Evolutionary conservation across 1,140 invertebrate species (phyloP), one percentile per base, ranked within the genome.

Genomic region (Zaprionus gabonicus): DNA sequence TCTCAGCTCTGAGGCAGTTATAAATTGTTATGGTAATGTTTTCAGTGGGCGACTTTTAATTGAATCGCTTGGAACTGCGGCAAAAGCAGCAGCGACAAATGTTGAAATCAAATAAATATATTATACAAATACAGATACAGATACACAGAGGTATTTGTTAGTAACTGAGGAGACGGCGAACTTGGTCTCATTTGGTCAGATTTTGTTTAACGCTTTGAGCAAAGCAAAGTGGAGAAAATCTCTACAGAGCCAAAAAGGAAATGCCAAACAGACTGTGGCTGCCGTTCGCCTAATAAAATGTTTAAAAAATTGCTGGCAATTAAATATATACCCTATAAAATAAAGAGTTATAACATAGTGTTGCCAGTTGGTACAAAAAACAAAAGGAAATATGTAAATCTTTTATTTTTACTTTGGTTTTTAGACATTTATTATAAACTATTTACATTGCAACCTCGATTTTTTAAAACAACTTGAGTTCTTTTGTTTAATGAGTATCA

Each of bases 11-110:
- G 71, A 64, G 85, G 71, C 85, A 84, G 85, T 90, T 87, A 90
- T 87, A 87, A 87, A 87, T 88, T 87, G 84, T 81, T 88, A 87
- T 90, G 84, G 68, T 76, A 82, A 88, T 87, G 66, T 64, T 49
- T 60, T 59, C 71, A 68, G 84, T 87, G 84, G 84, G 84, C 85
- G 84, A 84, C 63, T 84, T 87, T 76, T 84, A 87, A 87, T 87
- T 87, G 84, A 87, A 88, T 88, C 66, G 74, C 57, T 72, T 56
- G 59, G 76, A 71, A 55, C 72, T 66, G 77, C 70, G 68, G 76
- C 67, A 67, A 20, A 49, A 28, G 41, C 65, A 63, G 20, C 51
- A 70, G 63, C 41, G 71, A 58, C 67, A 70, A 58, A 81, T 84
- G 78, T 76, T 58, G 82, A 85, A 82, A 81, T 69, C 74, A 57